phyloP scores from a whole-genome alignment of 2,113 vertebrate genomes.

The Panurus biarmicus region DNA sequence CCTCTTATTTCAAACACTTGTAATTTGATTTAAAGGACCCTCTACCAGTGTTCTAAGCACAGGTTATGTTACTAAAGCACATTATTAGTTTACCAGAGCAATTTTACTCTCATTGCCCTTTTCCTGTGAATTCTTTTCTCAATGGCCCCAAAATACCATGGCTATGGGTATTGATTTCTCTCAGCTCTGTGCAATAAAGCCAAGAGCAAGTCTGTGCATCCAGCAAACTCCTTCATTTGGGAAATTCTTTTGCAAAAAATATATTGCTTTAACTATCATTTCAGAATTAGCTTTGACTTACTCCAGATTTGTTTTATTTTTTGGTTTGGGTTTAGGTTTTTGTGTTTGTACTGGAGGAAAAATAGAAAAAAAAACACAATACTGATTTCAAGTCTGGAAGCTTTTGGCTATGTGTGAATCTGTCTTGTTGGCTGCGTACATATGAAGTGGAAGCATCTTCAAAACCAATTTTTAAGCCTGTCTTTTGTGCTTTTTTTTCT shows the following conservation, averaged over 20 bases:
- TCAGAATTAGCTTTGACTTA: slow-evolving; percentile 7
- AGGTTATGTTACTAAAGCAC: neutral
- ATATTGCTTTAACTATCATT: neutral
- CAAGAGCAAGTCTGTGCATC: neutral
- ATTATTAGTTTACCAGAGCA: neutral
- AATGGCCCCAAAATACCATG: neutral
- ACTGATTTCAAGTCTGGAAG: neutral
- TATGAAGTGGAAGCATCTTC: slow-evolving; percentile 3
- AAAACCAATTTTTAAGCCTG: slow-evolving; percentile 24
- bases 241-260: neutral
- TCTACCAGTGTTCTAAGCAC: neutral
- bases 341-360: neutral
- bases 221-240: neutral
- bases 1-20: neutral
- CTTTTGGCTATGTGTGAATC: neutral
- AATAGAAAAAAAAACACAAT: neutral
- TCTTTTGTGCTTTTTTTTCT: neutral
- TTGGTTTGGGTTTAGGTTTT: neutral
- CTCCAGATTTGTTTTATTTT: neutral
- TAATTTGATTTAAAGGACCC: neutral
- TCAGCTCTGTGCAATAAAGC: neutral
- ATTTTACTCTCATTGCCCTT: neutral
- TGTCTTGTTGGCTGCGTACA: neutral
- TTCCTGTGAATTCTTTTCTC: neutral
- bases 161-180: neutral